phyloP scores from a whole-genome alignment of 2,888 invertebrate species.

The Hybos culiciformis region DNA sequence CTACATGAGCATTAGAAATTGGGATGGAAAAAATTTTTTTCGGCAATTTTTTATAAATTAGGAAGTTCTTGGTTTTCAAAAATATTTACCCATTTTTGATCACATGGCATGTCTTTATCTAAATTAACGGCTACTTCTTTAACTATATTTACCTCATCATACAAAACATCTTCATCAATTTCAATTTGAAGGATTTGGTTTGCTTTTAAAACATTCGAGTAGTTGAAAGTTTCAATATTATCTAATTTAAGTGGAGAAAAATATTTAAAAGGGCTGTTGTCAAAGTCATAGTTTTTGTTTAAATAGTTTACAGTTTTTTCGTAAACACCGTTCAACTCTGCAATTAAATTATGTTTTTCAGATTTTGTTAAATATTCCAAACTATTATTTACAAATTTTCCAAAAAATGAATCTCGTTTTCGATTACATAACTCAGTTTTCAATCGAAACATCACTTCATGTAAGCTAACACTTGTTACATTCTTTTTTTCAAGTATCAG shows the following conservation, averaged over 20 bases:
- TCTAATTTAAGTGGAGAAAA: not conserved
- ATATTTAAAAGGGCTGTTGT: not conserved
- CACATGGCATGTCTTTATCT: too few species aligned
- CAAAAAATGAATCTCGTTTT: not conserved
- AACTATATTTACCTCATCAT: not conserved
- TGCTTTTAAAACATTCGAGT: not conserved
- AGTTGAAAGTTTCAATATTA: not conserved
- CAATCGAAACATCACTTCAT: not conserved
- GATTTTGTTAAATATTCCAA: not conserved
- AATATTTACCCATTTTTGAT: not conserved
- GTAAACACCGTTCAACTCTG: not conserved
- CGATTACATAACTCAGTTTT: not conserved
- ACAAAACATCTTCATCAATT: not conserved
- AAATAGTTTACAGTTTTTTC: not conserved
- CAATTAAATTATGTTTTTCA: not conserved
- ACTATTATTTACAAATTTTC: not conserved
- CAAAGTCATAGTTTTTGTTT: not conserved
- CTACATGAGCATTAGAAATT: not conserved
- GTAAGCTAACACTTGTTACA: not conserved
- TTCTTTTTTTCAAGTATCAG: not conserved
- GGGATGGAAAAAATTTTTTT: not conserved
- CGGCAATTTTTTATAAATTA: not conserved
- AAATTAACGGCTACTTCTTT: too few species aligned
- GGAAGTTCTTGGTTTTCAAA: not conserved
- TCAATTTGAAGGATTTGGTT: not conserved